A percentile compares a stretch with the other conserved stretches of the same genome.
Conservation (phyloP, 2,113 vertebrate genomes). For the Ophthalmolycus amberensis region DNA sequence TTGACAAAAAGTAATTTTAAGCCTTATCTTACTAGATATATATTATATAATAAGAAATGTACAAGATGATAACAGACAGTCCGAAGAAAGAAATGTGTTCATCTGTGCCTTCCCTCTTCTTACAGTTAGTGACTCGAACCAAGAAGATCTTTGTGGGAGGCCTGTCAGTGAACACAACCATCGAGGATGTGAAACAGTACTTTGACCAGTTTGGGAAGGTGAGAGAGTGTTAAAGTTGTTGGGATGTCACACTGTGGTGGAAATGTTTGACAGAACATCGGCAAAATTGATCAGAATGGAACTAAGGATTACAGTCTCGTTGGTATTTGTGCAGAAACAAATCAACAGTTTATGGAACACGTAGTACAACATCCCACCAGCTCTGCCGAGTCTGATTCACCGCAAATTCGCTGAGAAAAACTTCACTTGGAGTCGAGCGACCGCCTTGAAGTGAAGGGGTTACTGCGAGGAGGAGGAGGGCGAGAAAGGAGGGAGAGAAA, state of each 20-base stretch:
- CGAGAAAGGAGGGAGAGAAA: conserved; percentile 55
- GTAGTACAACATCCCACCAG: conserved; percentile 18
- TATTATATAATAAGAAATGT: not conserved
- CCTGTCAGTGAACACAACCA: conserved; percentile 97
- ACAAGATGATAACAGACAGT: not conserved
- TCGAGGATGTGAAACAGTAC: conserved; percentile 99
- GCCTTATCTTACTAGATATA: not conserved
- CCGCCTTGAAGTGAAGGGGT: conserved; percentile 63
- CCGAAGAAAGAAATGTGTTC: not conserved
- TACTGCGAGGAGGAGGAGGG: conserved; percentile 47
- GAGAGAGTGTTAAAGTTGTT: conserved; percentile 59
- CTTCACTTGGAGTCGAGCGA: conserved; percentile 43
- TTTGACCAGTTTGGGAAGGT: conserved; percentile 99
- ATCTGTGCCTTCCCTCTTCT: conserved; percentile 44
- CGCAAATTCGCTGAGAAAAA: conserved; percentile 32
- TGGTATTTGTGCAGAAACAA: conserved; percentile 8
- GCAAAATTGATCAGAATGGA: not conserved
- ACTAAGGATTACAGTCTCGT: not conserved
- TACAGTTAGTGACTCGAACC: conserved; percentile 98
- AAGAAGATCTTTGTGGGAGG: conserved; percentile 99
- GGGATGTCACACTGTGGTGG: not conserved
- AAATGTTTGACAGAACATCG: not conserved
- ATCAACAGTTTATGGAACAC: conserved; percentile 28
- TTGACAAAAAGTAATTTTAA: conserved; percentile 1
- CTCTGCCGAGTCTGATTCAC: conserved; percentile 43